Evolutionary conservation across 1,140 invertebrate genomes (phyloP).

Genomic region (Diuraphis noxia): DNA sequence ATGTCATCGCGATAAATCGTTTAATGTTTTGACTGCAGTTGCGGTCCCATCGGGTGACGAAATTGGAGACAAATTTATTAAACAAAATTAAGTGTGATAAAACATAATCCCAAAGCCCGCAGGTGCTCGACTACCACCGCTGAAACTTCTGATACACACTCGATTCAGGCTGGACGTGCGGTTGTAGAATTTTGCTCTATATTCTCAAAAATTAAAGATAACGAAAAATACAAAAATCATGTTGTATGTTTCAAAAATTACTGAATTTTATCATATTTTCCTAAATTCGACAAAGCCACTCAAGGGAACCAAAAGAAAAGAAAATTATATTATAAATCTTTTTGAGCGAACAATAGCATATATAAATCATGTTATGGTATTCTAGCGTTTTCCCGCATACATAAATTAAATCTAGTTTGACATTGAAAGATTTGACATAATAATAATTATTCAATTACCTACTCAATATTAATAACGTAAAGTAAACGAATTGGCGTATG

Average conservation of each 20-base stretch:
- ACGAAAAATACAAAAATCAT: neutral
- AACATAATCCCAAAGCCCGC: neutral
- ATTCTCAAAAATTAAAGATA: neutral
- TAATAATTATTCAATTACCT: neutral
- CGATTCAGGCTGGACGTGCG: neutral
- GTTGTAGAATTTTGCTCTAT: neutral
- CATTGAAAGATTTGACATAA: neutral
- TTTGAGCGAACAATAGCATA: neutral
- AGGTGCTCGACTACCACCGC: neutral
- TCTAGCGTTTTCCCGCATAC: neutral
- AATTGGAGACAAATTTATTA: constrained; percentile 19
- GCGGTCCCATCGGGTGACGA: neutral
- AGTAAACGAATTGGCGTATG: neutral
- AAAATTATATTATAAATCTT: neutral
- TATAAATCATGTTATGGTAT: neutral
- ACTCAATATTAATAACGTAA: neutral
- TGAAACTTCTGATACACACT: neutral
- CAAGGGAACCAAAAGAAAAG: neutral
- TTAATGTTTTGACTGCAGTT: neutral
- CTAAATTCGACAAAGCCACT: neutral
- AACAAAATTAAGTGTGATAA: neutral
- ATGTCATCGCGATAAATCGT: neutral
- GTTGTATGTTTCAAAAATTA: neutral
- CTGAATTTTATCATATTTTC: neutral
- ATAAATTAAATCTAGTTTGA: neutral